Evolutionary conservation across 2,113 vertebrate genomes (phyloP), one percentile per base, ranked within the genome.

Genomic region (Poeciliopsis prolifica): DNA sequence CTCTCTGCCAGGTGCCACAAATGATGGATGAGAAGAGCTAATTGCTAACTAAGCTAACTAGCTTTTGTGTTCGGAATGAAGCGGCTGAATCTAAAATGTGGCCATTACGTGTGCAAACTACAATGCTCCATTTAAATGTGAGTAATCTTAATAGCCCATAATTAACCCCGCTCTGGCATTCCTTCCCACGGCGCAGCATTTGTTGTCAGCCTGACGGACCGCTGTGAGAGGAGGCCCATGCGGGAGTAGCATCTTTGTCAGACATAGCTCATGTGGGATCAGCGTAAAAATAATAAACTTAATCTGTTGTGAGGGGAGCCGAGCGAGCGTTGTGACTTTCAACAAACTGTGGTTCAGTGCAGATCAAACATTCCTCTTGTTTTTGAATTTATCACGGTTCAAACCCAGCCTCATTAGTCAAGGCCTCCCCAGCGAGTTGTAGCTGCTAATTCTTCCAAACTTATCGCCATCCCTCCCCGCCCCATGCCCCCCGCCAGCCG

Each of bases 381-480:
- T 89, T 88, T 85, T 84, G 70, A 70, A 82, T 88, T 80, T 72
- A 87, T 83, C 72, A 82, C 68, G 77, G 74, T 74, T 37, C 83
- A 72, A 78, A 77, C 82, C 80, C 78, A 51, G 75, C 80, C 84
- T 93, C 90, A 92, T 94, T 92, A 92, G 85, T 92, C 91, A 89
- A 75, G 80, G 87, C 91, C 91, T 83, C 10, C 84, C 90, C 90
- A 87, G 90, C 90, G 91, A 90, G 82, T 92, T 91, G 88, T 93
- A 90, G 79, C 72, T 51, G 87, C 85, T 90, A 83, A 87, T 91
- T 88, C 86, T 61, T 78, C 88, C 81, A 85, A 88, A 86, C 89
- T 88, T 86, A 91, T 89, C 88, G 88, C 30, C 30, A 29, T 29
- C 29, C 29, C 29, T 29, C 29, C 29, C 29, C 2, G 2, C 29